Percentiles rank a stretch among this genome's conserved stretches.
Evolutionary conservation across 2,113 vertebrate species (phyloP).

Genomic region (Melanocharis versteri): DNA sequence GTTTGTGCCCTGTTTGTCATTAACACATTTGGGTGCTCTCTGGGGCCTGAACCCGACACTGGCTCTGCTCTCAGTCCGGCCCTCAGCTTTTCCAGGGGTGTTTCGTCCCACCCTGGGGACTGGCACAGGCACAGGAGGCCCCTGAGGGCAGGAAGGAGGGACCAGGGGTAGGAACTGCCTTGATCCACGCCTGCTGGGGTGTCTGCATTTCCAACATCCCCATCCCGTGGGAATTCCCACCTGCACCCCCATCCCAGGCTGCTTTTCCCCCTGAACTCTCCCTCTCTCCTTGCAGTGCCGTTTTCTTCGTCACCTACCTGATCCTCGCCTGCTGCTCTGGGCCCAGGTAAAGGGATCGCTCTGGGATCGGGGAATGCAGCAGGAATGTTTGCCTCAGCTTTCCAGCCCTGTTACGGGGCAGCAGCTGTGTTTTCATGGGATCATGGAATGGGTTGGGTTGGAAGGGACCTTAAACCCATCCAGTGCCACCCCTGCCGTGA

Average conservation of each 20-base stretch:
- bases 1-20: background rate
- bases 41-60: background rate
- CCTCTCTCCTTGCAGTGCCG: conserved; percentile 72
- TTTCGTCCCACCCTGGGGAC: background rate
- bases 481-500: background rate
- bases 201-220: background rate
- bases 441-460: background rate
- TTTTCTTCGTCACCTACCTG: conserved; percentile 93
- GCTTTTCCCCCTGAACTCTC: background rate
- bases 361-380: background rate
- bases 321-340: conserved; percentile 87
- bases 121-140: background rate
- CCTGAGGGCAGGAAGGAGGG: background rate
- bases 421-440: background rate
- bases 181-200: fast-evolving
- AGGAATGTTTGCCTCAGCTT: background rate
- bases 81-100: background rate
- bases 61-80: background rate
- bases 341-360: conserved; percentile 74
- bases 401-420: background rate
- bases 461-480: background rate
- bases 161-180: background rate
- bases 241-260: background rate
- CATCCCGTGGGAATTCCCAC: background rate
- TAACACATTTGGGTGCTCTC: background rate